Evolutionary conservation across 1,140 invertebrate species (phyloP).

Genomic region (Acyrthosiphon pisum): DNA sequence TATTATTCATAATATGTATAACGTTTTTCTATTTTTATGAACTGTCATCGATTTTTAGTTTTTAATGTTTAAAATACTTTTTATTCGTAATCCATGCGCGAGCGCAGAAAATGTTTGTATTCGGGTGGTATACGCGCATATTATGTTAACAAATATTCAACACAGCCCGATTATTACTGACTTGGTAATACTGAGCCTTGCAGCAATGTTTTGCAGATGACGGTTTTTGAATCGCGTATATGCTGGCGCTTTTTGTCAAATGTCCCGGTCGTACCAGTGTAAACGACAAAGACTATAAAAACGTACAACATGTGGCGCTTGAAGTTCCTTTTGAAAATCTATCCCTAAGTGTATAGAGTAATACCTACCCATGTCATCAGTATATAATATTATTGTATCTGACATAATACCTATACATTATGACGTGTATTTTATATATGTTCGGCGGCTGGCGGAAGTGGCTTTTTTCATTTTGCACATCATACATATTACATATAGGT

Average conservation of each 20-base stretch:
- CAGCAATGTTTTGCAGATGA: slow-evolving; percentile 3
- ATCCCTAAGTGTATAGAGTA: neutral
- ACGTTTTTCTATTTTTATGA: neutral
- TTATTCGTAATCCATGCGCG: neutral
- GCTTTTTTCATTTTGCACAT: neutral
- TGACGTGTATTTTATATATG: neutral
- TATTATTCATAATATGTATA: neutral
- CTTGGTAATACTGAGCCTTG: neutral
- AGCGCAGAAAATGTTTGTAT: neutral
- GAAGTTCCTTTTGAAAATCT: neutral
- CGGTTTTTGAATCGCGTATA: neutral
- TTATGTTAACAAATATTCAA: neutral
- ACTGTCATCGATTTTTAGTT: neutral
- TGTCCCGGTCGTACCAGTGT: neutral
- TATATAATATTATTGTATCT: neutral
- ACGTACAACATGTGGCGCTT: neutral
- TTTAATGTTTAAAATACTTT: neutral
- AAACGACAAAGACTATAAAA: neutral
- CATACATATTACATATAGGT: neutral
- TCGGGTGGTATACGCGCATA: neutral
- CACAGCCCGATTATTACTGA: neutral
- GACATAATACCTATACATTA: no score
- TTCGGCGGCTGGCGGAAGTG: neutral
- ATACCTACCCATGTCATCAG: neutral
- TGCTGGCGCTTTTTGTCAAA: neutral